These are phyloP conservation scores for Ametastegia equiseti DNA, from an alignment of 2,888 invertebrate species.

Conservation along the genomic window DNA sequence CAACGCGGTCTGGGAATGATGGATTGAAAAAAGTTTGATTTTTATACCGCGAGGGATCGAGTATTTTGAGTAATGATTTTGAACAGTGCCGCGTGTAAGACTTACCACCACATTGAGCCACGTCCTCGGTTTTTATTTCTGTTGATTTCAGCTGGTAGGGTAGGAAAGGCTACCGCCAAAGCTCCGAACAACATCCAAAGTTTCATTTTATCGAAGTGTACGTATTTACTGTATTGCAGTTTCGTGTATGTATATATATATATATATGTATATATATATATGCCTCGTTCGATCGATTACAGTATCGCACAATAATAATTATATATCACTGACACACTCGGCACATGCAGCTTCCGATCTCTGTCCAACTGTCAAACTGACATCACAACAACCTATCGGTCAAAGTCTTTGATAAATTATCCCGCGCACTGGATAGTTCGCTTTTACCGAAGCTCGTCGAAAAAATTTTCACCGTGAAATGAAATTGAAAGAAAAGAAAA, in stretches of 20 bases:
- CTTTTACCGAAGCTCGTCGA: too few relatives aligned
- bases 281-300: neutral
- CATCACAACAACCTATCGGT: neutral
- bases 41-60: neutral
- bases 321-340: neutral
- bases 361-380: constrained; percentile 10
- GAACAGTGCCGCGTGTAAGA: constrained; percentile 56
- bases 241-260: too few relatives aligned
- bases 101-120: constrained; percentile 96
- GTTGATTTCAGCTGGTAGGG: constrained; percentile 72
- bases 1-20: neutral
- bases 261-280: too few relatives aligned
- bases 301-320: neutral
- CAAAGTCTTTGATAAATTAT: neutral
- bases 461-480: too few relatives aligned
- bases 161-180: constrained; percentile 78
- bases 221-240: neutral
- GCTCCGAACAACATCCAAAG: constrained; percentile 73
- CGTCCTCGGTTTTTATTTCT: constrained; percentile 84
- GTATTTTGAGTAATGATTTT: neutral
- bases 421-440: neutral
- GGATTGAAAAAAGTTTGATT: neutral
- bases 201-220: constrained; percentile 64
- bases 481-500: too few relatives aligned
- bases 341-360: neutral